Conservation (phyloP, 1,140 invertebrate species). For the Saccostrea cuccullata region DNA sequence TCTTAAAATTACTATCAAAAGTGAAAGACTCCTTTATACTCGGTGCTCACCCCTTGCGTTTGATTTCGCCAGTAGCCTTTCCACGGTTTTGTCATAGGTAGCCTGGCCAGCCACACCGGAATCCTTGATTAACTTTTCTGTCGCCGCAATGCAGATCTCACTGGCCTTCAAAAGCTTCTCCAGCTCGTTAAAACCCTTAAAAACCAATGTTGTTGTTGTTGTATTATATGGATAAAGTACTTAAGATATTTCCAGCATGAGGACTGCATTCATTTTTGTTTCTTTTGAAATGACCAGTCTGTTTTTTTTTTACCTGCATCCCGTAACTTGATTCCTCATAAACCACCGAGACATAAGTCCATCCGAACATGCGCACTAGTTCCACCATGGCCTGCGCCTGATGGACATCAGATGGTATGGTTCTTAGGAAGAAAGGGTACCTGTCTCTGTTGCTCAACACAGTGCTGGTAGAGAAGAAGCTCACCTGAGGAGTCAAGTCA, state of each 20-base stretch:
- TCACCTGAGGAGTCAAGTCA: conserved; percentile 85
- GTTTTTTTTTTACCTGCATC: conserved; percentile 86
- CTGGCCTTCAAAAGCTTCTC: conserved; percentile 89
- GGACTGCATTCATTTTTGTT: not conserved
- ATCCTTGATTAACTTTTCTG: conserved; percentile 96
- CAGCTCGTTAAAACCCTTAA: conserved; percentile 94
- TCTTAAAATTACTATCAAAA: too few relatives aligned
- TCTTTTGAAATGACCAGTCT: not conserved
- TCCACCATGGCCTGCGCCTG: conserved; percentile 97
- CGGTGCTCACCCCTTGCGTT: conserved; percentile 88
- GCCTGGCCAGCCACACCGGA: conserved; percentile 93
- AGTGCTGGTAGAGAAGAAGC: conserved; percentile 96
- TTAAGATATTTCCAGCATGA: not conserved
- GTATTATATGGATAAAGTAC: not conserved
- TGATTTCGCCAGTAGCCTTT: conserved; percentile 88
- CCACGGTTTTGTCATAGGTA: conserved; percentile 92
- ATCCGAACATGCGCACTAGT: conserved; percentile 90
- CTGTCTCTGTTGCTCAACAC: conserved; percentile 96
- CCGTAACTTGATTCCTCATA: conserved; percentile 98
- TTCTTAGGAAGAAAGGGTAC: conserved; percentile 96
- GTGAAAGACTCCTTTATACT: too few relatives aligned
- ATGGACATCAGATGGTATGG: conserved; percentile 96
- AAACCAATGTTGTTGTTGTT: conserved; percentile 61
- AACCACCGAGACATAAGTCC: conserved; percentile 96
- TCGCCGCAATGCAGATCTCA: conserved; percentile 94